phyloP scores from a whole-genome alignment of 2,113 vertebrate genomes.

The Charina bottae region DNA sequence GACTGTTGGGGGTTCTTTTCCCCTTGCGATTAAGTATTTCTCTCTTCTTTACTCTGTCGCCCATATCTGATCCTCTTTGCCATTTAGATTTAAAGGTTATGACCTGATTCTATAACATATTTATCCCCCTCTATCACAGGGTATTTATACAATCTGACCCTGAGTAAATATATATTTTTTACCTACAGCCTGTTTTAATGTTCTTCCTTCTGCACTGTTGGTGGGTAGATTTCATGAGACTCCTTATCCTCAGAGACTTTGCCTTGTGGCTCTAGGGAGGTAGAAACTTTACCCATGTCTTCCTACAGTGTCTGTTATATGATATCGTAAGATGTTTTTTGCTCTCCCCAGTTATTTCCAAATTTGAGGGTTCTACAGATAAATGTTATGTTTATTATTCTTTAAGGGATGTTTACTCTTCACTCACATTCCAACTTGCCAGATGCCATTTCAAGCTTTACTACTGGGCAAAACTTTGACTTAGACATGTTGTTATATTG shows the following conservation, averaged over 20 bases:
- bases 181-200: no score
- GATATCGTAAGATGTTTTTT: neutral
- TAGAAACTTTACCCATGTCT: neutral
- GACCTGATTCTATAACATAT: neutral
- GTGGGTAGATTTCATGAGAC: no score
- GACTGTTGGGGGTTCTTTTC: neutral
- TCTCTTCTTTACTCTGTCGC: neutral
- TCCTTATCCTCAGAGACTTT: neutral
- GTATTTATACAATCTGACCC: neutral
- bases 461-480: neutral
- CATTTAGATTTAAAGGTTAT: neutral
- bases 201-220: no score
- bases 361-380: neutral
- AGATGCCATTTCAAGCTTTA: neutral
- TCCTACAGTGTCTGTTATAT: neutral
- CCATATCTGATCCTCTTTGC: neutral
- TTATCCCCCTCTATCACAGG: neutral
- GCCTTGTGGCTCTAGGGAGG: neutral
- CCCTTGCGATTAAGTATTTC: neutral
- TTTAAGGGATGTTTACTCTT: neutral
- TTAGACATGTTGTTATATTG: neutral
- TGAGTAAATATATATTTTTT: neutral
- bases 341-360: neutral
- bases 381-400: neutral
- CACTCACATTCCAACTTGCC: neutral